A percentile compares a stretch with the other conserved stretches of the same genome.
Conservation (phyloP, 2,113 vertebrate species). For the Phalacrocorax aristotelis region DNA sequence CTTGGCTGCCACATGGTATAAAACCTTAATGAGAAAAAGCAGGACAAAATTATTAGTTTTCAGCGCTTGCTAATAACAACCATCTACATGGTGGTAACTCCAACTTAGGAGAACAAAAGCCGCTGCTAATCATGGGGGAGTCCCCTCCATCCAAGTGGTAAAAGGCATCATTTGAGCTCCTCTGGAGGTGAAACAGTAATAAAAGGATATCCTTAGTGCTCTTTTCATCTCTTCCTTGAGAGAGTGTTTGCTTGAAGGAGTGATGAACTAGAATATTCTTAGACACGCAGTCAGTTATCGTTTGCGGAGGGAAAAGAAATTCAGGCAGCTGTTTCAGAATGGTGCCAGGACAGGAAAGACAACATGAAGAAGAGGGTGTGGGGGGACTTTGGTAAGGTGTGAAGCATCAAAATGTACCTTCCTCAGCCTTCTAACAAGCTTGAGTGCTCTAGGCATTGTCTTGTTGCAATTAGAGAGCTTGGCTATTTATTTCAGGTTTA, state of each 20-base stretch:
- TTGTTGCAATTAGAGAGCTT: neutral
- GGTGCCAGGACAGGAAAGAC: neutral
- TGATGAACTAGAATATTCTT: neutral
- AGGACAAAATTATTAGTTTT: neutral
- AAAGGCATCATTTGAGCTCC: neutral
- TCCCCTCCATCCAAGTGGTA: neutral
- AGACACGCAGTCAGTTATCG: neutral
- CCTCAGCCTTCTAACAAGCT: neutral
- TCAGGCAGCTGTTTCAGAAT: neutral
- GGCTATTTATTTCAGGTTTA: neutral
- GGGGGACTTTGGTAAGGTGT: rapidly evolving
- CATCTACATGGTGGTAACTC: neutral
- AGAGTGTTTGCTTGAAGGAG: neutral
- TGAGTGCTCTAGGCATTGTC: neutral
- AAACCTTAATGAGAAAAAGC: neutral
- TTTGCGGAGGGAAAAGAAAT: neutral
- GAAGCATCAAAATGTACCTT: neutral
- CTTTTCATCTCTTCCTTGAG: neutral
- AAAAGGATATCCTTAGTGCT: neutral
- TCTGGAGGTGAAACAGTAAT: neutral
- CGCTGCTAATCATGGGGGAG: neutral
- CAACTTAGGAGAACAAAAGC: neutral
- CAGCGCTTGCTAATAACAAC: neutral
- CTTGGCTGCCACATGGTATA: neutral
- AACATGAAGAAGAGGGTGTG: neutral